Evolutionary conservation across 92 coral and sea anemone species (phyloP), one percentile per base, ranked within the genome.

Genomic region (Desmophyllum pertusum): DNA sequence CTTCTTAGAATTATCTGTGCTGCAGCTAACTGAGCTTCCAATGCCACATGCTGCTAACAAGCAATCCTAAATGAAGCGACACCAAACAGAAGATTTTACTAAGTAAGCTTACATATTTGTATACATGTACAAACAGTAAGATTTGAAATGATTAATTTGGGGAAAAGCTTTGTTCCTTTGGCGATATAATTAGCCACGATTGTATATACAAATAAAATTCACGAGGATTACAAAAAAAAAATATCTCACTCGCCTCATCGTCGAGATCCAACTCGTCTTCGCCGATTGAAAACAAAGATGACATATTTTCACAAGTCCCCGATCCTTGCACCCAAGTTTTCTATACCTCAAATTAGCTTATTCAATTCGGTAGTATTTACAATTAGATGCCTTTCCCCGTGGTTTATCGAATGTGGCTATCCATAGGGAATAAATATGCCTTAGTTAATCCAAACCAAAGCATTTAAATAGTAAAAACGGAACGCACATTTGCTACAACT

Each of bases 211-310:
- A 30, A 31, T 10, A 1, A 37, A 1, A 62, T 51, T 42, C 51
- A 19, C 10, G 40, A 6, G 1, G 29, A 43, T 39, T 51, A 31
- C 33, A 6, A 41, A 48, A 39, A 53, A 23, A 14, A 31, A 13
- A 29, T 41, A 39, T 62, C 23, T 4, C 6, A 29, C 70, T 52
- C 67, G 93, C 98, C 97, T 95, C 98, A 71, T 95, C 98, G 41
- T 95, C 95, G 39, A 93, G 83, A 61, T 95, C 98, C 74, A 95
- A 78, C 72, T 95, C 98, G 48, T 94, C 94, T 18, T 95, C 98
- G 23, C 90, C 94, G 43, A 95, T 95, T 35, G 97, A 89, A 88
- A 95, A 95, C 85, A 93, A 70, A 37, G 89, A 65, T 41, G 93
- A 88, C 97, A n/a, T n/a, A 93, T 93, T 51, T 37, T 83, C 4